Evolutionary conservation across 2,113 vertebrate genomes (phyloP).

Genomic region (Nerophis ophidion): DNA sequence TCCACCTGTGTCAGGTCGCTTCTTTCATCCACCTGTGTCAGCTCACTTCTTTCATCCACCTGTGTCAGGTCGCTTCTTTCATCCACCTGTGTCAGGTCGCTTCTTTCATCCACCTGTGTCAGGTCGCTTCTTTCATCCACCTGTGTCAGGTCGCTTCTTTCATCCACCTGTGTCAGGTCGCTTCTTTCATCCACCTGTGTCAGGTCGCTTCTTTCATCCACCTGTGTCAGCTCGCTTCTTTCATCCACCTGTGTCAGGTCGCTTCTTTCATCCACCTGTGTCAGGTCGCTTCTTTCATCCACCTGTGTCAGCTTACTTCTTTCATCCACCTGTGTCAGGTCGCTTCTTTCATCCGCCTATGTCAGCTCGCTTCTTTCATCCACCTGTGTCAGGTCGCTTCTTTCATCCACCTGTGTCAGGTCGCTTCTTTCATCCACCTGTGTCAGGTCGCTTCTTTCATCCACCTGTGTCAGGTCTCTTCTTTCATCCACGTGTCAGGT

Average conservation of each 20-base stretch:
- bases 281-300: slow-evolving; percentile 27
- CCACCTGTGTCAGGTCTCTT: too few species aligned
- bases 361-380: too few species aligned
- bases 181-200: slow-evolving; percentile 20
- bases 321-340: too few species aligned
- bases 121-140: slow-evolving; percentile 29
- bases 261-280: slow-evolving; percentile 24
- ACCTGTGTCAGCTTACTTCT: too few species aligned
- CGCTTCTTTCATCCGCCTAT: too few species aligned
- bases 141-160: slow-evolving; percentile 17
- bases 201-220: slow-evolving; percentile 27
- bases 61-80: slow-evolving; percentile 16
- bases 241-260: slow-evolving; percentile 37
- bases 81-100: slow-evolving; percentile 40
- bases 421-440: too few species aligned
- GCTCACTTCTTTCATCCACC: slow-evolving; percentile 30
- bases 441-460: too few species aligned
- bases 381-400: too few species aligned
- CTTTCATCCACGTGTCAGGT: too few species aligned
- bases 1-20: slow-evolving; percentile 36
- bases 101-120: slow-evolving; percentile 20
- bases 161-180: slow-evolving; percentile 40
- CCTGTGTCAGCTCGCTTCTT: slow-evolving; percentile 18
- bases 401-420: too few species aligned
- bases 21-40: slow-evolving; percentile 22